Evolutionary conservation across 2,888 invertebrate species (phyloP), one percentile per base, ranked within the genome.

Genomic region (Eudemis profundana): DNA sequence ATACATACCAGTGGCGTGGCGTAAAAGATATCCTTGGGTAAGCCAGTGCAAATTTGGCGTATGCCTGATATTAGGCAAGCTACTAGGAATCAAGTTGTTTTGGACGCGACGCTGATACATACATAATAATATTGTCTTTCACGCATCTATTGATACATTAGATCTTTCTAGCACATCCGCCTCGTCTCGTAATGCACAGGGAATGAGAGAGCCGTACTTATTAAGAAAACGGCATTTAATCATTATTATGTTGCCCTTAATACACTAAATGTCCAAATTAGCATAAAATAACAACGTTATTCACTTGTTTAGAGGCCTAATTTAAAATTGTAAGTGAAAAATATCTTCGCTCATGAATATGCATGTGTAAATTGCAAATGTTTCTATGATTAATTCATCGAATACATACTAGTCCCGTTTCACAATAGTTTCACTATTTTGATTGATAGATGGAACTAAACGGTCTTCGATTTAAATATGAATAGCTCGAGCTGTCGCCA

Each of bases 371-470:
- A 19, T 40, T n/a, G n/a, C 40, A 46, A 38, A 63, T 54, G 15
- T 1, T 10, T 54, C 19, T 15, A 54, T 49, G 40, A 49, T 49
- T 42, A 42, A 56, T 63, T 63, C 49, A 63, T 42, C 15, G 42
- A 14, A 50, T 33, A 29, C 23, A 21, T 40, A 42, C 40, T 3
- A 56, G 40, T 17, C 21, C 40, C 47, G 33, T 49, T 63, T 49
- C 49, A 63, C 63, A 63, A 63, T 56, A 63, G 49, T 56, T 42
- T 63, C 56, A 63, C 63, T 33, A 61, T 51, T 63, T 56, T 63
- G 63, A 63, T 56, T 40, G 29, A 63, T 50, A 15, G 46, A 29
- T 47, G 56, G 21, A 29, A 49, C 36, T 42, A 49, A 63, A 56
- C 47, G 33, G 40, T 36, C 23, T 15, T 33, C 19, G 33, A 63